Evolutionary conservation across 2,888 invertebrate species (phyloP), one percentile per base, ranked within the genome.

Genomic region (Syrphus vitripennis): DNA sequence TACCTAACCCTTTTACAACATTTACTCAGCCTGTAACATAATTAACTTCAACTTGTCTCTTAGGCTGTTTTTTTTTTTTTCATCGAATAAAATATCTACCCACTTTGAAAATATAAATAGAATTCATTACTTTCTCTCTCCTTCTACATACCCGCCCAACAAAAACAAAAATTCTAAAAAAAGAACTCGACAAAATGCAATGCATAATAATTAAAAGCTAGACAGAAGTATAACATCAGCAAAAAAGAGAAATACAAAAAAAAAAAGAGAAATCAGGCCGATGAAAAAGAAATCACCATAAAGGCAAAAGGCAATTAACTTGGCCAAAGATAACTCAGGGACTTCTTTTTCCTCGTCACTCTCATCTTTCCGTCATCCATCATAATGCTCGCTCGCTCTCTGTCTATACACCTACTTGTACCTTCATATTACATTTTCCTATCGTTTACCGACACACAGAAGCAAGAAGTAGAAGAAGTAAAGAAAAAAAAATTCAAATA

Each of bases 221-320:
- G 55, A 31, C 55, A 16, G 10, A 16, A 55, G 31, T 55, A 29
- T 31, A 1, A 16, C 4, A n/a, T n/a, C n/a, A 29, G 19, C 21
- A 24, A 12, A 24, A 5, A 24, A 6, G 3, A 50, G 29, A 53
- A 53, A 29, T 3, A 14, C 3, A 37, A n/a, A 9, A 63, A 65
- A 31, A 2, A 16, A 34, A 14, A n/a, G 14, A 67, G 4, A 24
- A 21, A 40, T 40, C 40, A n/a, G 6, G 34, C 48, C 45, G 37
- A 24, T 67, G 21, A 57, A 63, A 53, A 48, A 26, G 19, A 50
- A 53, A 19, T 9, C 65, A 21, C 19, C 34, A 34, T 21, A 34
- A 59, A 37, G 77, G 34, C 55, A 19, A 69, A 69, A 67, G 82
- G 77, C 86, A 86, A 86, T 86, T 86, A 82, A 69, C 72, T 74